phyloP scores from a whole-genome alignment of 2,113 vertebrate species.

The Hirundichthys speculiger region DNA sequence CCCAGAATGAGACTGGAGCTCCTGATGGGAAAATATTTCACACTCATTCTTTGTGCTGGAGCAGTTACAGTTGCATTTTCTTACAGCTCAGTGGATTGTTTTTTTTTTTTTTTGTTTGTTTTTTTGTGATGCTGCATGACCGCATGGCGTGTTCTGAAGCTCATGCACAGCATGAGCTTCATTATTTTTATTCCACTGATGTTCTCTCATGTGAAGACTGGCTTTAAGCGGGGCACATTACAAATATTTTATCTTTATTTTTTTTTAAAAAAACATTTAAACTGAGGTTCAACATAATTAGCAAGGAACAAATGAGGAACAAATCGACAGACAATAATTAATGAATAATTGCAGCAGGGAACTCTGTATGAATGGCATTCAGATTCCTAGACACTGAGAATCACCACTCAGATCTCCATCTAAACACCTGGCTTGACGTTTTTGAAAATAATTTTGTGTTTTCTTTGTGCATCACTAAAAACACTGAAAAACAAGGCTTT shows the following conservation, averaged over 20 bases:
- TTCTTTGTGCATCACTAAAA: no score
- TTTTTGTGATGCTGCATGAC: constrained; percentile 25
- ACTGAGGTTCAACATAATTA: background rate
- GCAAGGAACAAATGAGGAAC: background rate
- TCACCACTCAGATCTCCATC: no score
- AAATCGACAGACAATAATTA: background rate
- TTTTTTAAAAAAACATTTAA: background rate
- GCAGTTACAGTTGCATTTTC: constrained; percentile 27
- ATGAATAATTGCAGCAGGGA: background rate
- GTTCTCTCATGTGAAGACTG: constrained; percentile 19
- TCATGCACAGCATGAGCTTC: constrained; percentile 9
- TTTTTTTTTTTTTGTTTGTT: background rate
- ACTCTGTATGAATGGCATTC: background rate
- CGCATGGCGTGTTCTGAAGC: constrained; percentile 4
- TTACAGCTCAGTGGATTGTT: constrained; percentile 26
- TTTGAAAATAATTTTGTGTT: no score
- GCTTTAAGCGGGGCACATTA: background rate
- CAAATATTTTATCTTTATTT: constrained; percentile 2
- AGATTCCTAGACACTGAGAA: background rate
- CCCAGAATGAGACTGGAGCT: background rate
- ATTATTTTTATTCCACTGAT: constrained; percentile 10
- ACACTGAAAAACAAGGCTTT: no score
- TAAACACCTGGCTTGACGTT: no score
- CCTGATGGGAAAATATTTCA: constrained; percentile 4
- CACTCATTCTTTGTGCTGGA: constrained; percentile 6